Evolutionary conservation across 2,113 vertebrate species (phyloP).

Genomic region (Picathartes gymnocephalus): DNA sequence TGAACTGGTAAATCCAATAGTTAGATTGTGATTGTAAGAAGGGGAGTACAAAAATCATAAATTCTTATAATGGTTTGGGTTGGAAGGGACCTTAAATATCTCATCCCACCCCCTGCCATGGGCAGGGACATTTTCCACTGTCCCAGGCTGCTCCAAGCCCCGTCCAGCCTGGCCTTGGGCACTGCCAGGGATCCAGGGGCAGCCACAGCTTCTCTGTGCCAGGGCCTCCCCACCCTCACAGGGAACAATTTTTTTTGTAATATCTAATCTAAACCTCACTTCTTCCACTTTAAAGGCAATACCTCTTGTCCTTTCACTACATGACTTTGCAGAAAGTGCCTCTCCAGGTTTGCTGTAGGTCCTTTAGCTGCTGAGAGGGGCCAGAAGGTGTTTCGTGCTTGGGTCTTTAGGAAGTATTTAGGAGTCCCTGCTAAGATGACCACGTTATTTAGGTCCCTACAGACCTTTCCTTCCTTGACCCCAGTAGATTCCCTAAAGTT

Average conservation of each 20-base stretch:
- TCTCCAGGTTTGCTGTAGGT: neutral
- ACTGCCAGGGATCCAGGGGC: neutral
- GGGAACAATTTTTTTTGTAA: neutral
- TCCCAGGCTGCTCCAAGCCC: neutral
- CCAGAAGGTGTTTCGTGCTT: neutral
- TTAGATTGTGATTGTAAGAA: neutral
- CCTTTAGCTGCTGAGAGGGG: neutral
- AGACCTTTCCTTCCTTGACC: neutral
- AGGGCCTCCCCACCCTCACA: accelerated
- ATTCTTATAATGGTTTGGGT: neutral
- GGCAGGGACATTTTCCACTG: neutral
- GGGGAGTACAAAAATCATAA: neutral
- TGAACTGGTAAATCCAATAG: neutral
- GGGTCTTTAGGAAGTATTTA: neutral
- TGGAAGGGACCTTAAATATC: neutral
- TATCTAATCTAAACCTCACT: neutral
- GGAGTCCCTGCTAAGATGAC: neutral
- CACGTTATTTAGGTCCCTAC: too few relatives aligned
- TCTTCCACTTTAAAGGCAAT: neutral
- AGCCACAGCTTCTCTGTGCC: neutral
- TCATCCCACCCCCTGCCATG: too few relatives aligned
- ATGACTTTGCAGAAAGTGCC: accelerated
- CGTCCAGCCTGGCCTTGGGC: accelerated
- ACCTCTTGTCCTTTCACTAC: neutral
- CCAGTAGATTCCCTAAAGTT: too few relatives aligned